Percentiles rank a stretch among this genome's conserved stretches.
phyloP scores from a whole-genome alignment of 2,113 vertebrate genomes.

The Eira barbara region DNA sequence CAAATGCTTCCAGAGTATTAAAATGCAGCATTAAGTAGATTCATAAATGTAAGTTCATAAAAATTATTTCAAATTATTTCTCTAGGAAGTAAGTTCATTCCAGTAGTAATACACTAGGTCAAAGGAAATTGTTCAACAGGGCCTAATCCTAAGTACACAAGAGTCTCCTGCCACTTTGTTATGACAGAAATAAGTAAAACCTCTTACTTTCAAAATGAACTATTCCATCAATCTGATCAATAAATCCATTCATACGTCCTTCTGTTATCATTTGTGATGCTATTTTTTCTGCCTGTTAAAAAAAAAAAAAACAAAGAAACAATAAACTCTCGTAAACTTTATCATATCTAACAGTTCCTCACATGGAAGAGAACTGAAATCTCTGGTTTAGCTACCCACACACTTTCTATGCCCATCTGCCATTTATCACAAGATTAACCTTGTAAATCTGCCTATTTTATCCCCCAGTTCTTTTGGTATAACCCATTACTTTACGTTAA shows the following conservation, averaged over 20 bases:
- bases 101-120: not conserved
- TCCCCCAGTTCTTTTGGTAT: not conserved
- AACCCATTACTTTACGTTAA: not conserved
- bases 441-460: not conserved
- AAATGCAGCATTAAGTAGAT: not conserved
- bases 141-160: constrained; percentile 2
- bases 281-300: constrained; percentile 95
- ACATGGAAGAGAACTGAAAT: not conserved
- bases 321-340: not conserved
- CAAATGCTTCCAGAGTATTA: not conserved
- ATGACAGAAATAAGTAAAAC: constrained; percentile 35
- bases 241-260: constrained; percentile 99
- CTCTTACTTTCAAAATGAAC: constrained; percentile 99
- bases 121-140: constrained; percentile 25
- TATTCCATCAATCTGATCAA: constrained; percentile 98
- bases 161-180: constrained; percentile 20
- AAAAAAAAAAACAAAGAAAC: not conserved
- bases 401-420: not conserved
- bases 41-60: not conserved
- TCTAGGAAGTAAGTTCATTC: constrained; percentile 20
- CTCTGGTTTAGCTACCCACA: not conserved
- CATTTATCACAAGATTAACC: not conserved
- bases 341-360: not conserved
- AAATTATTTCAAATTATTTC: constrained; percentile 1
- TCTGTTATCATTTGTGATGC: constrained; percentile 99